phyloP scores from a whole-genome alignment of 2,797 vertebrate genomes.

The Jordanella pulchra region DNA sequence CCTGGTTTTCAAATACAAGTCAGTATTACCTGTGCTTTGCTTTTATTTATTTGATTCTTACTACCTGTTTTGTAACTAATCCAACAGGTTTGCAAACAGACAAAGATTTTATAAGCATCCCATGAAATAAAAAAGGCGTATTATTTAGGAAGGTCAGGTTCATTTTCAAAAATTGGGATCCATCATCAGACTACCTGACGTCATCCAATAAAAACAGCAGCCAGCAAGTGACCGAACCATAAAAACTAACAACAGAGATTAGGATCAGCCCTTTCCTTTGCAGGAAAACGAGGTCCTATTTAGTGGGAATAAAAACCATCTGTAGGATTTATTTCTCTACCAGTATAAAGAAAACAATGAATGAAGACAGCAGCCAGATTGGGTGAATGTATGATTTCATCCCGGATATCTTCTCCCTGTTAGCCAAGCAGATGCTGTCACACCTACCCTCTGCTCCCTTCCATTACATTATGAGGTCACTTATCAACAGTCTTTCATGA shows the following conservation, averaged over 20 bases:
- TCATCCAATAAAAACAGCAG: slow-evolving; percentile 49
- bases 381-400: slow-evolving; percentile 44
- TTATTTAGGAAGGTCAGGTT: slow-evolving; percentile 34
- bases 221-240: slow-evolving; percentile 62
- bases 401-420: slow-evolving; percentile 29
- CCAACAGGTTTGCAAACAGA: not conserved
- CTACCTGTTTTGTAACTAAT: slow-evolving; percentile 21
- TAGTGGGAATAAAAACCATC: slow-evolving; percentile 72
- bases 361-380: slow-evolving; percentile 43
- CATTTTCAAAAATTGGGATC: slow-evolving; percentile 56
- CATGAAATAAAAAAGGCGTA: slow-evolving; percentile 22
- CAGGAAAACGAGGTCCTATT: slow-evolving; percentile 27
- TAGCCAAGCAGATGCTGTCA: slow-evolving; percentile 37
- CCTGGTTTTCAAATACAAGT: not conserved
- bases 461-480: slow-evolving; percentile 44
- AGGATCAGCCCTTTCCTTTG: slow-evolving; percentile 47
- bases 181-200: slow-evolving; percentile 51
- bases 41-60: not conserved
- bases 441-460: slow-evolving; percentile 1
- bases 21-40: not conserved
- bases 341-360: slow-evolving; percentile 14
- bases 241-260: slow-evolving; percentile 63
- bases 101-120: slow-evolving; percentile 34
- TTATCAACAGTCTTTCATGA: slow-evolving; percentile 21
- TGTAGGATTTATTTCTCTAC: slow-evolving; percentile 34